Base-by-base conservation (phyloP, 2,888 invertebrate species). In the Meloe dianella region DNA sequence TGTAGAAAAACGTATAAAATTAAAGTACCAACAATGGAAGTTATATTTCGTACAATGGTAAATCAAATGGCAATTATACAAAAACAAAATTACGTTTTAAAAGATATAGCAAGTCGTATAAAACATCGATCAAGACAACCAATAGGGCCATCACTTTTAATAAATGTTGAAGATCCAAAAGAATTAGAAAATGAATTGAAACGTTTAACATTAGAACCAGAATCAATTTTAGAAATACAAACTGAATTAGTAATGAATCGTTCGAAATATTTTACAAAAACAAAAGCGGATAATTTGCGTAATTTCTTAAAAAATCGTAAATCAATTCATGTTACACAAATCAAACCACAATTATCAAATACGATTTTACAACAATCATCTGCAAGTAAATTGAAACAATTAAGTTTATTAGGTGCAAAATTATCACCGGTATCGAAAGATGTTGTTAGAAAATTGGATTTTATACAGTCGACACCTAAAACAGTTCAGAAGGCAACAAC, bases 31-130 rank as follows among this genome's bases (percentile, higher is more conserved):
- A 89, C 89, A 32, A 83, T 93, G 74, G 93, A 94, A 77, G 89
- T 90, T 32, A 88, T 94, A 9, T 95, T 94, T 83, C 92, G 93
- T 77, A 91, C 92, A 0, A 85, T 95, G 77, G 89, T 92, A 30
- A 89, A 88, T 67, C 91, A 94, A 70, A 90, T 90, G 73, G 91
- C 91, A 71, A 88, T 91, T 67, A 84, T 90, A 27, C 84, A 84
- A 68, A 87, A 85, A 63, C 91, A 89, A 78, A 76, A 70, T 61
- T 83, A 82, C 64, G 65, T 83, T 57, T 70, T 84, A 64, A 82
- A 82, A 71, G 82, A 84, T 66, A 80, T 84, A 61, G 73, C 77
- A 9, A 79, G 72, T 65, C 74, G 80, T 35, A 69, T 83, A 32
- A 80, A 77, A 67, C 69, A 73, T 0, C 82, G 88, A 79, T 58